Evolutionary conservation across 2,888 invertebrate genomes (phyloP), one percentile per base, ranked within the genome.

Genomic region (Dryadula phaetusa): DNA sequence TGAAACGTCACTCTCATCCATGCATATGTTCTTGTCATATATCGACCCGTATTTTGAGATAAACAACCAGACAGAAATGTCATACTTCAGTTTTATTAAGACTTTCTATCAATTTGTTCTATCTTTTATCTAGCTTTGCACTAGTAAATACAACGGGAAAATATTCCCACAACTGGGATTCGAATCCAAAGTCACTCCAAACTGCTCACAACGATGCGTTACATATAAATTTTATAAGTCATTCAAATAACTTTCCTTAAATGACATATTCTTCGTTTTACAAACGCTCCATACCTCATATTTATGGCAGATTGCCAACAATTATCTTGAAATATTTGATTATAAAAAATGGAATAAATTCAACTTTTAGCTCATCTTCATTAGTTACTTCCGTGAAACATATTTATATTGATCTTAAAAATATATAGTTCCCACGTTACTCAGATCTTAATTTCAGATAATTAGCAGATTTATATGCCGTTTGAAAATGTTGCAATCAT

Each of bases 231-330:
- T n/a, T n/a, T n/a, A n/a, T n/a, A n/a, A n/a, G n/a, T n/a, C n/a
- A n/a, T n/a, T n/a, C n/a, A n/a, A 32, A 32, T 7, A 37, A 32
- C 5, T 52, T 52, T 5, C 8, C 28, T 52, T 52, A 52, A 28
- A 16, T 32, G 28, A 52, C 28, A 52, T 10, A 32, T 52, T 32
- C 1, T 52, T 8, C 16, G 16, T 5, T 10, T 52, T 28, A 16
- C 10, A 52, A 52, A 52, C 10, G 52, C 56, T 37, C 16, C 5
- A 40, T 40, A 56, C n/a, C 20, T 56, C 22, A 40, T 1, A n/a
- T 40, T 56, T n/a, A 56, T 40, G 56, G 56, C 56, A 56, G 10
- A 37, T 40, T 3, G 40, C 56, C 56, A 56, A 56, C 20, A 56
- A n/a, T 56, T 56, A 56, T 40, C 56, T 56, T 25, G 22, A 22